Evolutionary conservation across 2,888 invertebrate species (phyloP).

Genomic region (Eurytoma adleriae): DNA sequence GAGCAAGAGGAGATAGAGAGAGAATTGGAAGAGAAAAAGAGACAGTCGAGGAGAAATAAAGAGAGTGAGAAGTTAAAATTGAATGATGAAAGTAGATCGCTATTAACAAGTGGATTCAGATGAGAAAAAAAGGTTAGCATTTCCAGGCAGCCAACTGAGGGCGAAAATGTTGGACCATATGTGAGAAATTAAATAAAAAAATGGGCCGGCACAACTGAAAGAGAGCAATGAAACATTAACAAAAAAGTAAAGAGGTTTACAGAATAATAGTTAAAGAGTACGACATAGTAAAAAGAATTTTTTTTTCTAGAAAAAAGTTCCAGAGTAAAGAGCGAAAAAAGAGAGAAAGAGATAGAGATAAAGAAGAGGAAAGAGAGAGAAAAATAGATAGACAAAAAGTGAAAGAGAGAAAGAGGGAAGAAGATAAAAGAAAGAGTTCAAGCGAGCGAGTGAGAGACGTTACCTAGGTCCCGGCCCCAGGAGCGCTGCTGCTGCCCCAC

Average conservation of each 20-base stretch:
- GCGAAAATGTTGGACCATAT: constrained; percentile 42
- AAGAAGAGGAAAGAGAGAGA: constrained; percentile 60
- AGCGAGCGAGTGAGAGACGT: constrained; percentile 76
- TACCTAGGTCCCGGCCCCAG: constrained; percentile 81
- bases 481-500: constrained; percentile 81
- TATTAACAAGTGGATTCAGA: constrained; percentile 10
- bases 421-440: constrained; percentile 63
- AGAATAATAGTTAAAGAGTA: constrained; percentile 25
- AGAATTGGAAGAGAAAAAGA: neutral
- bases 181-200: constrained; percentile 37
- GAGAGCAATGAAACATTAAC: constrained; percentile 26
- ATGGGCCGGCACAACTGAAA: constrained; percentile 25
- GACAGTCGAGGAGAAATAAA: constrained; percentile 4
- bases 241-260: constrained; percentile 29
- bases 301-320: constrained; percentile 33
- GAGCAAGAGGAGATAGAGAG: constrained; percentile 27
- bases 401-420: constrained; percentile 60
- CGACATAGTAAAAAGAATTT: constrained; percentile 41
- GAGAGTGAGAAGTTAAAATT: neutral
- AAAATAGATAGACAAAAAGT: constrained; percentile 59
- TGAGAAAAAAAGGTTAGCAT: constrained; percentile 25
- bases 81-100: constrained; percentile 23
- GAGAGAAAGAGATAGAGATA: constrained; percentile 60
- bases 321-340: constrained; percentile 42
- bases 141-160: constrained; percentile 29